These are phyloP conservation scores for Urocolius indicus DNA, from an alignment of 2,113 vertebrate species.

Conservation along the genomic window DNA sequence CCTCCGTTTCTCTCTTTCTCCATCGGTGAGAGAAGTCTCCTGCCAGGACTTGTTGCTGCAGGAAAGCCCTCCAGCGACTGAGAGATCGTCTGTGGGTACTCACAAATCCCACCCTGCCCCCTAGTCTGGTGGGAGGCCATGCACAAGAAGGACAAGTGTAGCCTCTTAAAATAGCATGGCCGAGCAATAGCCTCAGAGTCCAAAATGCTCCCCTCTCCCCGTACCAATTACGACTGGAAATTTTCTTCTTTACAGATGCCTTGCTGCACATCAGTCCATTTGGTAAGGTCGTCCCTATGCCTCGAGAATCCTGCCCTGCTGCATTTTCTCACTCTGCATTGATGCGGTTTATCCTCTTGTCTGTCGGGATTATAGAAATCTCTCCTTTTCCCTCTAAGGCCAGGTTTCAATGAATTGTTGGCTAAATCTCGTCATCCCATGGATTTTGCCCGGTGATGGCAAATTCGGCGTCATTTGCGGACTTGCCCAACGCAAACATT, in stretches of 20 bases:
- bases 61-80: background rate
- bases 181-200: background rate
- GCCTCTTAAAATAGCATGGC: background rate
- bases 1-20: background rate
- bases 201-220: background rate
- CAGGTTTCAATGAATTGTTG: slow-evolving; percentile 46
- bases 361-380: slow-evolving; percentile 30
- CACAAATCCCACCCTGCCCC: too few relatives aligned
- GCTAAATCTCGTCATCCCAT: slow-evolving; percentile 22
- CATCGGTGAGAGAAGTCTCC: background rate
- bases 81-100: background rate
- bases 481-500: background rate
- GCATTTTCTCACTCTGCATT: background rate
- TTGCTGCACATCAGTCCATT: background rate
- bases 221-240: background rate
- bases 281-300: background rate
- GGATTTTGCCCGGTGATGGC: slow-evolving; percentile 7
- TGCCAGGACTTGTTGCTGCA: background rate
- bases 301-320: background rate
- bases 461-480: slow-evolving; percentile 21
- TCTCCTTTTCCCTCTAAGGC: background rate
- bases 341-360: slow-evolving; percentile 27
- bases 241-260: background rate
- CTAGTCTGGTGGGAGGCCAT: accelerated
- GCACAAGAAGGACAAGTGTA: background rate